phyloP scores from a whole-genome alignment of 64 coral and sea anemone species.

The Anthopleura sola region DNA sequence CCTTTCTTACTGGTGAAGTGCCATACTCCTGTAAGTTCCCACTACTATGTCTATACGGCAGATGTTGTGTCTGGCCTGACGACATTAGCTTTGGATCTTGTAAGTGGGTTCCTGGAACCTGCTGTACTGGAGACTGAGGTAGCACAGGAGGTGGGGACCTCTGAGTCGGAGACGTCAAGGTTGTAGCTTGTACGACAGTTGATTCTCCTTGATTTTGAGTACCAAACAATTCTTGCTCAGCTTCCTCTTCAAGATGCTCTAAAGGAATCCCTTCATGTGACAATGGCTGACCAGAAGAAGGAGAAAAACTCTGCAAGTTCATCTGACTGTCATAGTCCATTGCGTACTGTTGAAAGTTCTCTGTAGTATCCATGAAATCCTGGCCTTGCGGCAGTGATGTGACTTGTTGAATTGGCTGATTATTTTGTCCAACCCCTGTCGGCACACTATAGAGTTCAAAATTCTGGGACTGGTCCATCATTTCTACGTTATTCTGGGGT shows the following conservation, averaged over 20 bases:
- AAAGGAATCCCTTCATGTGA: constrained; percentile 7
- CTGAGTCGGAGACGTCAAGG: not conserved
- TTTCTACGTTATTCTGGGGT: constrained; percentile 28
- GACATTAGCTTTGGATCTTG: not conserved
- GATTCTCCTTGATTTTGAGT: not conserved
- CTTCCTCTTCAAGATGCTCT: not conserved
- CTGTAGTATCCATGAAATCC: constrained; percentile 9
- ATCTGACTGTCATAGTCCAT: constrained; percentile 11
- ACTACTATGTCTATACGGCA: constrained; percentile 17
- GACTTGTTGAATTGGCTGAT: not conserved
- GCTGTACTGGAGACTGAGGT: not conserved
- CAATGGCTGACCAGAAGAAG: not conserved
- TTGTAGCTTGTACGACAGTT: not conserved
- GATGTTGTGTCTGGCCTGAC: not conserved
- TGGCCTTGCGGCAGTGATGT: not conserved
- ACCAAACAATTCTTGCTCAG: not conserved
- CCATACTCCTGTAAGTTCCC: constrained; percentile 1
- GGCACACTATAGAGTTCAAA: constrained; percentile 8
- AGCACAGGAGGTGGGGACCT: not conserved
- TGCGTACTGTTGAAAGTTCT: not conserved
- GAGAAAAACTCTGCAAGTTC: not conserved
- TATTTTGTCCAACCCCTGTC: not conserved
- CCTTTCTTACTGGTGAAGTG: constrained; percentile 17
- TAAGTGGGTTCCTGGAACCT: not conserved
- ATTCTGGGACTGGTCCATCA: constrained; percentile 52